Base-by-base conservation (phyloP, 1,140 invertebrate species). In the Papilio xuthus region DNA sequence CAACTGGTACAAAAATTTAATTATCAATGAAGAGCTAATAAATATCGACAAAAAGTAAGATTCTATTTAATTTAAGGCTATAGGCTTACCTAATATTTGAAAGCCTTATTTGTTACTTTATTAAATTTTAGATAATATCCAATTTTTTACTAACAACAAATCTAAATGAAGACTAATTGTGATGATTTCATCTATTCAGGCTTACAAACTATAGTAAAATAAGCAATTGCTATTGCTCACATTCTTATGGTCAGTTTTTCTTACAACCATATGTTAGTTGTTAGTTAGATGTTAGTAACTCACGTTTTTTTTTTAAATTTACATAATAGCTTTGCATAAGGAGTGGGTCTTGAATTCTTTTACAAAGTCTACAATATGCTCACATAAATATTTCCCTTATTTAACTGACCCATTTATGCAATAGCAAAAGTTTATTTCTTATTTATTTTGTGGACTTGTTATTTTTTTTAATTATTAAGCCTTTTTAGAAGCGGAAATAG, bases 131-230 rank as follows among this genome's bases (percentile, higher is more conserved):
- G 60, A 32, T 60, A 60, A 60, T 28, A 28, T 67, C 56, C 28
- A 67, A 67, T 12, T 28, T 67, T 67, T 67, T 28, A 28, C 23
- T 67, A 67, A 67, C 32, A 67, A 67, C 60, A 67, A 67, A 67
- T 67, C 60, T 67, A 67, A 67, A 67, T 67, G 60, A 67, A 32
- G 60, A 67, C 60, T 67, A 67, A 67, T 67, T 67, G 60, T 67
- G 60, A 67, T 67, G 60, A 67, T 18, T 67, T 26, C 60, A 28
- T 67, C 60, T 28, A 67, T 32, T 67, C 60, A 67, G 12, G 1
- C 26, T 67, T 60, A 60, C 20, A 4, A 28, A 60, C 26, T 60
- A 26, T 26, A 20, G 6, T 26, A 60, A 28, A 4, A 67, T 67
- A 18, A 67, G 60, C 28, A 9, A 28, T 8, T 15, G 13, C 13